phyloP scores from a whole-genome alignment of 2,113 vertebrate species.

The Notarius quadriscutis region DNA sequence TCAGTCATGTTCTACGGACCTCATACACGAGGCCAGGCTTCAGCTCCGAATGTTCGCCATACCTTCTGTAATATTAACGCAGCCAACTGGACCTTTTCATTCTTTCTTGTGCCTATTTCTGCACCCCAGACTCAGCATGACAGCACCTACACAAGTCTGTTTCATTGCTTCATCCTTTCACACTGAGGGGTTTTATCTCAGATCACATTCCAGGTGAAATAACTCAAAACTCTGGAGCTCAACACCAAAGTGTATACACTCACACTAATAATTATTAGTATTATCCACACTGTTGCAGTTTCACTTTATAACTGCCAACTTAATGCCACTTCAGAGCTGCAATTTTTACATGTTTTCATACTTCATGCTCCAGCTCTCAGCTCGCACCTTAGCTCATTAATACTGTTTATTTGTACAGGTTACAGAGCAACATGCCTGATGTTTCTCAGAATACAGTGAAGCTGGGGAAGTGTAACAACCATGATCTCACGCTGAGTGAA shows the following conservation, averaged over 20 bases:
- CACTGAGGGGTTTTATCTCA: neutral
- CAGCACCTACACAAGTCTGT: conserved; percentile 8
- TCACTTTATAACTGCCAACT: neutral
- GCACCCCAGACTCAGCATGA: conserved; percentile 25
- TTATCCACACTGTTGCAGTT: neutral
- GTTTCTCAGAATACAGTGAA: neutral
- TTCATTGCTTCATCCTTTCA: conserved; percentile 2
- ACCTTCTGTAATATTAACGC: conserved; percentile 48
- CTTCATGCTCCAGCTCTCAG: neutral
- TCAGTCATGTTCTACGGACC: conserved; percentile 26
- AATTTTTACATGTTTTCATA: neutral
- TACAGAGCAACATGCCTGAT: neutral
- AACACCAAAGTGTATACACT: neutral
- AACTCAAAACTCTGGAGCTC: neutral
- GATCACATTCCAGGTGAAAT: neutral
- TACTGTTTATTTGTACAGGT: neutral
- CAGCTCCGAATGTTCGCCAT: conserved; percentile 34
- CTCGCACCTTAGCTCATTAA: conserved; percentile 16
- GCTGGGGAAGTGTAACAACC: neutral
- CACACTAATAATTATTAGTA: neutral
- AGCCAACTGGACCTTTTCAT: conserved; percentile 30
- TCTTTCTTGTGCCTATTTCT: conserved; percentile 36
- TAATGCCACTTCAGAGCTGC: neutral
- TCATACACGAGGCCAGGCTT: conserved; percentile 30
- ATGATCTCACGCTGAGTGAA: neutral